phyloP scores from a whole-genome alignment of 2,888 invertebrate genomes.

The Polia nebulosa region DNA sequence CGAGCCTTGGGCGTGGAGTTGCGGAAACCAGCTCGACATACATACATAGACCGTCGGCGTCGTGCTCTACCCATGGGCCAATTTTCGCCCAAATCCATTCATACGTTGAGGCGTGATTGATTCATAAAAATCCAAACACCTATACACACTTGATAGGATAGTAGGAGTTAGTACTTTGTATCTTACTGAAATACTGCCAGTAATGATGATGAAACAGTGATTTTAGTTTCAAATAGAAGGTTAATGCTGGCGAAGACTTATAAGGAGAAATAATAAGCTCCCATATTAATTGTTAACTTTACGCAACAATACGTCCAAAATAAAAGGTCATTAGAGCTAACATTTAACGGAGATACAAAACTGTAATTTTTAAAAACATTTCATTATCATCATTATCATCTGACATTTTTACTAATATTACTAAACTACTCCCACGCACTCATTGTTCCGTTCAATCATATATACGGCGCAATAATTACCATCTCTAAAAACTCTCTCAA shows the following conservation, averaged over 20 bases:
- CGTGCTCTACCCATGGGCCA: too few relatives aligned
- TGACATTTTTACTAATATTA: conserved; percentile 82
- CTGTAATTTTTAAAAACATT: conserved; percentile 68
- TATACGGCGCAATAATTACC: conserved; percentile 56
- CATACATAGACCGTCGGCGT: too few relatives aligned
- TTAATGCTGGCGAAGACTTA: neutral
- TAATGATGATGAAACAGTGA: neutral
- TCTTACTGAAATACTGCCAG: neutral
- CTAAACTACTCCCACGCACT: conserved; percentile 79
- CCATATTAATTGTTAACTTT: conserved; percentile 34
- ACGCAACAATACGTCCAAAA: conserved; percentile 31
- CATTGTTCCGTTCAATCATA: conserved; percentile 77
- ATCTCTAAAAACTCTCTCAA: neutral
- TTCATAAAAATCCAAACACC: too few relatives aligned
- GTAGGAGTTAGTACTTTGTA: too few relatives aligned
- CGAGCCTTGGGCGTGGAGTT: too few relatives aligned
- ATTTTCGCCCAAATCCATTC: too few relatives aligned
- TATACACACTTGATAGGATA: too few relatives aligned
- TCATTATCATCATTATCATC: conserved; percentile 69
- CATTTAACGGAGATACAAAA: conserved; percentile 57
- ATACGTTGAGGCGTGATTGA: too few relatives aligned
- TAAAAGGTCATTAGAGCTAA: conserved; percentile 54
- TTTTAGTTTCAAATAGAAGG: neutral
- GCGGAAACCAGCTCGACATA: too few relatives aligned
- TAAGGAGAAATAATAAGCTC: conserved; percentile 17